phyloP scores from a whole-genome alignment of 2,113 vertebrate species.

The Peromyscus maniculatus region DNA sequence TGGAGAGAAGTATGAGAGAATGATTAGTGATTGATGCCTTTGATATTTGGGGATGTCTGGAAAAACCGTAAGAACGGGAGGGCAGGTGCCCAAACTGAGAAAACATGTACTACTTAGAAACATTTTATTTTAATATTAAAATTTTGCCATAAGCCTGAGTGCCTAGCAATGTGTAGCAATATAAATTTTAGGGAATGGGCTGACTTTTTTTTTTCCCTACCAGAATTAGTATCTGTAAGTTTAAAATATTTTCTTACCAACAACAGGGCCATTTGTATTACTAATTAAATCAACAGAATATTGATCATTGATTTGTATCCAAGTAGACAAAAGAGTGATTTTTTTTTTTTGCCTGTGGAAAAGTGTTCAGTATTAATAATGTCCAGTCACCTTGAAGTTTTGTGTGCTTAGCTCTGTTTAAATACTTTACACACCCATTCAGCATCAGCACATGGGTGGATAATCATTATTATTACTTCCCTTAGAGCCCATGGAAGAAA shows the following conservation, averaged over 20 bases:
- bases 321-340: background rate
- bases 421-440: background rate
- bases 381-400: background rate
- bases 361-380: background rate
- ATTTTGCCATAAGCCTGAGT: background rate
- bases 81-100: background rate
- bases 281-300: background rate
- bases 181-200: background rate
- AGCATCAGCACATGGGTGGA: background rate
- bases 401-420: background rate
- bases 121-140: slow-evolving; percentile 1
- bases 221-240: background rate
- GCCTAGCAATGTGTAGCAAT: background rate
- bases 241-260: background rate
- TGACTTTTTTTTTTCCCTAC: background rate
- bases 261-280: background rate
- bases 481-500: background rate
- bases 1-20: background rate
- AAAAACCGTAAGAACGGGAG: background rate
- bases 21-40: background rate
- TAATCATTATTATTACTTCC: slow-evolving; percentile 2
- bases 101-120: background rate
- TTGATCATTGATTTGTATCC: background rate
- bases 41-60: background rate
- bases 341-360: slow-evolving; percentile 14